Evolutionary conservation across 1,140 invertebrate species (phyloP), one percentile per base, ranked within the genome.

Genomic region (Zeugodacus cucurbitae): DNA sequence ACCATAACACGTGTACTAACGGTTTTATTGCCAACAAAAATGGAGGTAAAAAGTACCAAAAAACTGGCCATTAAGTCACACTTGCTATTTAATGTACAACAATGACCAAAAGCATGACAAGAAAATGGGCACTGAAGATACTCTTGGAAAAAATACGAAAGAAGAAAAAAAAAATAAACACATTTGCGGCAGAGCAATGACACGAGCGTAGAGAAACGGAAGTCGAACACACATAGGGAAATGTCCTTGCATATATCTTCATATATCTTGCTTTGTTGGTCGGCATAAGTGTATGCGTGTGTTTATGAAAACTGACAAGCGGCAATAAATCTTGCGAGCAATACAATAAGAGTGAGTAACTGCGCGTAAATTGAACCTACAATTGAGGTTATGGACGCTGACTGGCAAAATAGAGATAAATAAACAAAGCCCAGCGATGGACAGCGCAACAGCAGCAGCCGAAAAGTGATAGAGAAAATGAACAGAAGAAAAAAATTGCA

Each of bases 311-410:
- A 82, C 44, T 82, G 74, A 29, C 74, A 82, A 26, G 74, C 74
- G 74, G 26, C 74, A 82, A 82, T 82, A 82, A 82, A 82, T 82
- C 74, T 82, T 78, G n/a, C 20, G 4, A 82, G 74, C 26, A 82
- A 82, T 41, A 82, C 74, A 82, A 44, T 48, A 82, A 82, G 74
- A 82, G 41, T 82, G 74, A 82, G 74, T 44, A 82, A 82, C 37
- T 82, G 44, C 44, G 41, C 74, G 41, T 48, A 82, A 82, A 82
- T 82, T 82, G 74, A 82, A 82, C 74, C 48, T 11, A 14, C 74
- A 22, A 22, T 22, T 48, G 74, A 82, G 41, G 37, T 48, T 82
- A 48, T 22, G 3, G 74, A 48, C 41, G 41, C 20, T 41, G 41
- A 8, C 20, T 20, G 37, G 11, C 29, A 5, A 78, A 82, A 82